Base-by-base conservation (phyloP, 2,113 vertebrate species). In the Gila orcuttii region DNA sequence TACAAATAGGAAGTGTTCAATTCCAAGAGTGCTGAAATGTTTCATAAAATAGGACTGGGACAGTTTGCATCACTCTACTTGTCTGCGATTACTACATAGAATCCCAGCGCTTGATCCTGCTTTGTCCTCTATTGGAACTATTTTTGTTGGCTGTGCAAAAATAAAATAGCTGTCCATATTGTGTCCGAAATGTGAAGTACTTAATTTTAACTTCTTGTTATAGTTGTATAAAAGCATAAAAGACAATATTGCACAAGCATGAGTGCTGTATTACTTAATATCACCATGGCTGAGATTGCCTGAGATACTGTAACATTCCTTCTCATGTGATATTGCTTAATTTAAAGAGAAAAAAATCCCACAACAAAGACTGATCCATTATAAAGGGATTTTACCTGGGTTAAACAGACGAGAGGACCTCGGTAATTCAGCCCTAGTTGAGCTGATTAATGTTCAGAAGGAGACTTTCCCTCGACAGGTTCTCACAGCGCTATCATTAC, bases 401-500 rank as follows among this genome's bases (percentile, higher is more conserved):
- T 59, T 73, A 73, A 73, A 57, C 33, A 2, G 82, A 82, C 57
- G 33, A 62, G 36, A 80, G 57, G 36, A 82, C 42, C 82, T 59
- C 31, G 13, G 82, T 73, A 74, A 19, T 83, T 73, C 82, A 71
- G 82, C 59, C 7, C 82, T 59, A 57, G 66, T 82, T 82, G 60
- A 82, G 62, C 62, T 82, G 79, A 82, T 82, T 47, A 82, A 57
- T 13, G 81, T 47, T 83, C 47, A 33, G 66, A 57, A 52, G 71
- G 66, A 73, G 81, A 73, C 31, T 9, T 11, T 83, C 68, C 23
- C 50, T 83, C 81, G 81, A 73, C 81, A 59, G 50, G 50, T 73
- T 83, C 82, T 42, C 52, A 15, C 68, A 74, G 50, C 23, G 23
- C 82, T 83, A 74, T 83, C 82, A 83, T 83, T 83, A 28, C 68